Percentiles rank a stretch among this genome's conserved stretches.
Evolutionary conservation across 2,888 invertebrate genomes (phyloP).

Genomic region (Adela reaumurella): DNA sequence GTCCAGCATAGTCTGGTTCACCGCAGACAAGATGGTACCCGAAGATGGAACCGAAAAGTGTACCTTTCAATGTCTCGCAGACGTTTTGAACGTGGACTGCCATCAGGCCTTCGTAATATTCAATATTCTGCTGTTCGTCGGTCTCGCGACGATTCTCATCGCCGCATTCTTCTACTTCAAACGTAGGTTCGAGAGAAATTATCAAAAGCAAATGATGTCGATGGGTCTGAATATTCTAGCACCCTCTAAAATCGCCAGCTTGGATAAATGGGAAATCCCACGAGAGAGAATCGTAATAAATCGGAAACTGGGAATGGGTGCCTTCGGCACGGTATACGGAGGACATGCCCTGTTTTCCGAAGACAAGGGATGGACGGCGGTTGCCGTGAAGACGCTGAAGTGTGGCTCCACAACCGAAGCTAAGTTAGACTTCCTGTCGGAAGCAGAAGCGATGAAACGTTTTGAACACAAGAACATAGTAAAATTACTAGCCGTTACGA

Average conservation of each 20-base stretch:
- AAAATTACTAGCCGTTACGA: constrained; percentile 79
- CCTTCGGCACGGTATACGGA: constrained; percentile 89
- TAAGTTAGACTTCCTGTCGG: constrained; percentile 86
- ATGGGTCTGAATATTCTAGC: constrained; percentile 62
- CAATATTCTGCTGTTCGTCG: constrained; percentile 57
- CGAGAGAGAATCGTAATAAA: constrained; percentile 82
- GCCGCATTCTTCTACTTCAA: constrained; percentile 63
- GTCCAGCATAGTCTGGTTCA: constrained; percentile 52
- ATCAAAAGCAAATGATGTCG: constrained; percentile 68
- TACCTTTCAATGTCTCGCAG: constrained; percentile 64
- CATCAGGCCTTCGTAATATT: constrained; percentile 67
- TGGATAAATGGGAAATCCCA: constrained; percentile 87
- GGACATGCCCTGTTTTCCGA: constrained; percentile 76
- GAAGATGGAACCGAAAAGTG: constrained; percentile 69
- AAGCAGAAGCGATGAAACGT: constrained; percentile 92
- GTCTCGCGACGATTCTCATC: constrained; percentile 52
- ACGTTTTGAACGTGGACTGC: constrained; percentile 66
- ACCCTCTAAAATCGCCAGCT: constrained; percentile 24
- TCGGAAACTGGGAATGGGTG: constrained; percentile 82
- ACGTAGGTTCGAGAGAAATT: constrained; percentile 63
- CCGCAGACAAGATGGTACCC: constrained; percentile 55
- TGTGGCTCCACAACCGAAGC: constrained; percentile 78
- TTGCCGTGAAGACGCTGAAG: constrained; percentile 88
- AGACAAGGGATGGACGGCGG: constrained; percentile 73
- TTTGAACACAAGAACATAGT: constrained; percentile 90